phyloP scores from a whole-genome alignment of 2,113 vertebrate genomes.

The Oncorhynchus gorbuscha region DNA sequence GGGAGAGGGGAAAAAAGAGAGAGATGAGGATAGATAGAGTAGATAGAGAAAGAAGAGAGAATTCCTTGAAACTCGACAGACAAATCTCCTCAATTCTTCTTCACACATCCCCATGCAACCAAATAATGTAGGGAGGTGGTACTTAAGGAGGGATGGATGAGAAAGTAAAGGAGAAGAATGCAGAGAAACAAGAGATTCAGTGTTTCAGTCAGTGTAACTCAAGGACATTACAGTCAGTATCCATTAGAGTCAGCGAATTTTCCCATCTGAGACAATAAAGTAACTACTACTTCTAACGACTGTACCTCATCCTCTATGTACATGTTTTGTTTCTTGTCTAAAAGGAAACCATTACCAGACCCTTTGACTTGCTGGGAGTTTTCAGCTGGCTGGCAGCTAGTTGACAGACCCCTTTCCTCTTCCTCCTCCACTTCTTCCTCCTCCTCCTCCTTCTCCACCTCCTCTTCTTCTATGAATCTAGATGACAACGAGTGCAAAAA shows the following conservation, averaged over 20 bases:
- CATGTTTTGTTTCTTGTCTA: constrained; percentile 7
- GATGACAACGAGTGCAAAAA: too few species aligned
- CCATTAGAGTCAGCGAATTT: too few species aligned
- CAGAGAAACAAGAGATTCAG: constrained; percentile 4
- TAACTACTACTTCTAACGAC: background rate
- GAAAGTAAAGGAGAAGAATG: constrained; percentile 2
- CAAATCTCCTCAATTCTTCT: too few species aligned
- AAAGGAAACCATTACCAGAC: constrained; percentile 18
- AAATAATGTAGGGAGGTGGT: too few species aligned
- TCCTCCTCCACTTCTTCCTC: background rate
- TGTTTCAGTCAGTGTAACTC: constrained; percentile 12
- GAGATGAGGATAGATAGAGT: too few species aligned
- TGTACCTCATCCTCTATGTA: background rate
- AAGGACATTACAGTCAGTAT: background rate
- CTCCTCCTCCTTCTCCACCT: too few species aligned
- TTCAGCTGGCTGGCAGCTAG: background rate
- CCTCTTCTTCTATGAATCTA: too few species aligned
- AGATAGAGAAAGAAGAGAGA: too few species aligned
- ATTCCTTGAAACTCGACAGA: background rate
- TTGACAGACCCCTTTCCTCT: too few species aligned
- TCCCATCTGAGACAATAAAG: background rate
- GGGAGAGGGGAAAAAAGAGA: too few species aligned
- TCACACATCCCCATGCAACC: too few species aligned
- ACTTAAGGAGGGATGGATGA: constrained; percentile 31
- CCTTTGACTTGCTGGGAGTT: background rate